These are phyloP conservation scores for Calidris pugnax DNA, from an alignment of 2,113 vertebrate species.

Conservation along the genomic window DNA sequence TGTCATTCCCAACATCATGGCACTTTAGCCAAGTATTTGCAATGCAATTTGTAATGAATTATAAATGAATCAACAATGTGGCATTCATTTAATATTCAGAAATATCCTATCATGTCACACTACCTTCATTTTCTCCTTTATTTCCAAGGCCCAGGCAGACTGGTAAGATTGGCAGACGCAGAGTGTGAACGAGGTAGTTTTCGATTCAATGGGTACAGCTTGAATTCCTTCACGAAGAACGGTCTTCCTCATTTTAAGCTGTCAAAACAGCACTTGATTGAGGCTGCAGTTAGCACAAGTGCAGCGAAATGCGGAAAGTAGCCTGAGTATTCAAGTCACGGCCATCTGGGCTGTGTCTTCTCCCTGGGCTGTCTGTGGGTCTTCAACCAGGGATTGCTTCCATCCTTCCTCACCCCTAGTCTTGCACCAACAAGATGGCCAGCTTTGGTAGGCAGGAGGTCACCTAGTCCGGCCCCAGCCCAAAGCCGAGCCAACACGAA, in stretches of 20 bases:
- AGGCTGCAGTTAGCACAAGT: neutral
- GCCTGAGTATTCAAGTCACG: fast-evolving
- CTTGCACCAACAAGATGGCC: neutral
- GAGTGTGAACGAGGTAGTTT: neutral
- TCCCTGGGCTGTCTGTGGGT: neutral
- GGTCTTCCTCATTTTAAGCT: neutral
- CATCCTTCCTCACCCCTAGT: neutral
- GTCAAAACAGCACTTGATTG: neutral
- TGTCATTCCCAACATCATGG: neutral
- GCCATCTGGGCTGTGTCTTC: neutral
- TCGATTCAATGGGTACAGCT: neutral
- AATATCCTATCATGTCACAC: neutral
- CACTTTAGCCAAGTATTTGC: neutral
- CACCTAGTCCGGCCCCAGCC: neutral
- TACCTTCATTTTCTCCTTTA: neutral
- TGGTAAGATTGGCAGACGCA: slow-evolving; percentile 1
- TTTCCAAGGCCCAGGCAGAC: neutral
- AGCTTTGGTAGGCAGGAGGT: fast-evolving
- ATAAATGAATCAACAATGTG: neutral
- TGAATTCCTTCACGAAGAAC: neutral
- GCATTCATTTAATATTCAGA: neutral
- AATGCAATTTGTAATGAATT: slow-evolving; percentile 5
- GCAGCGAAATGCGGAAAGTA: neutral
- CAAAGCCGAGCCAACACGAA: fast-evolving
- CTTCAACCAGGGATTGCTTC: fast-evolving